A percentile compares a stretch with the other conserved stretches of the same genome.
phyloP scores from a whole-genome alignment of 2,888 invertebrate species.

The Bellardia bayeri region DNA sequence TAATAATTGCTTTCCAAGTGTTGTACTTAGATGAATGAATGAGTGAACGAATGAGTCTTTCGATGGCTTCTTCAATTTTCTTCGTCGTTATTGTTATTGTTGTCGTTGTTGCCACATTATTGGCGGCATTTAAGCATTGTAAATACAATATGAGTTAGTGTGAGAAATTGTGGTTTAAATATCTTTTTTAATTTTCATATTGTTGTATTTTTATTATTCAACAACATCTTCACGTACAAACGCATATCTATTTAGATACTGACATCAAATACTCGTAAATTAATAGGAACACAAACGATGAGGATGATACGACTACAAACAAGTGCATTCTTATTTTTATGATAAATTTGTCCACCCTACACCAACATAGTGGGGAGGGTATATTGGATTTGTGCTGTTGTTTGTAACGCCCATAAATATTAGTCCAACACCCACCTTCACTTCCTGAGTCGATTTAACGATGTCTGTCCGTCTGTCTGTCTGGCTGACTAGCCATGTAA shows the following conservation, averaged over 20 bases:
- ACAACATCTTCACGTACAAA: not conserved
- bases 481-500: no score
- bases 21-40: constrained; percentile 7
- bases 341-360: constrained; percentile 24
- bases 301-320: constrained; percentile 40
- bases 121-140: not conserved
- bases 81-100: constrained; percentile 6
- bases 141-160: constrained; percentile 27
- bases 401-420: no score
- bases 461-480: no score
- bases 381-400: no score
- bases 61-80: constrained; percentile 57
- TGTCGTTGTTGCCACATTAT: constrained; percentile 15
- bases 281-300: constrained; percentile 14
- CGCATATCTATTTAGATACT: not conserved
- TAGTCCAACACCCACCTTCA: no score
- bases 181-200: constrained; percentile 7
- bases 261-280: constrained; percentile 8
- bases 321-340: constrained; percentile 49
- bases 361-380: no score
- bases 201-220: not conserved
- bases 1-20: constrained; percentile 59
- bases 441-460: no score
- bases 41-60: constrained; percentile 21
- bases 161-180: constrained; percentile 63